These are phyloP conservation scores for Protonemura montana DNA, from an alignment of 2,888 invertebrate species.

Conservation along the genomic window DNA sequence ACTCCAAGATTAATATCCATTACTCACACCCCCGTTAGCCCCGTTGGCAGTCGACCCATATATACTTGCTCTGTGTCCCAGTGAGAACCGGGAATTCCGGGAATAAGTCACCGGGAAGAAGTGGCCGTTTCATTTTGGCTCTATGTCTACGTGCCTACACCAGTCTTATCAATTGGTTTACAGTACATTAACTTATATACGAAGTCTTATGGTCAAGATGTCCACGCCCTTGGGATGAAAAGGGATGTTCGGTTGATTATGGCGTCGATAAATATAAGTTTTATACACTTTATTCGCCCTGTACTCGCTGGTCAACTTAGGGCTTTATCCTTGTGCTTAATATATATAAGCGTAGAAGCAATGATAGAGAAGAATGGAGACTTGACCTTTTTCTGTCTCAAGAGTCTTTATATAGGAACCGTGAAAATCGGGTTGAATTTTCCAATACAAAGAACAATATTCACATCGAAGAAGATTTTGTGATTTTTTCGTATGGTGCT, in stretches of 20 bases:
- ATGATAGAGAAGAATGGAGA: not conserved
- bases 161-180: conserved; percentile 12
- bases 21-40: conserved; percentile 35
- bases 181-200: not conserved
- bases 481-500: too few relatives aligned
- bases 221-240: not conserved
- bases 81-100: conserved; percentile 1
- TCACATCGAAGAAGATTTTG: not conserved
- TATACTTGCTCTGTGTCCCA: conserved; percentile 4
- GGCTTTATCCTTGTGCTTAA: not conserved
- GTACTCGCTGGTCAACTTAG: not conserved
- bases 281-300: not conserved
- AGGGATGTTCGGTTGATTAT: not conserved
- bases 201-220: not conserved
- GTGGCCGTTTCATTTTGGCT: conserved; percentile 12
- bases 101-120: not conserved
- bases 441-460: not conserved
- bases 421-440: not conserved
- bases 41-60: not conserved
- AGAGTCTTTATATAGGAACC: not conserved
- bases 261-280: not conserved
- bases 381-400: not conserved
- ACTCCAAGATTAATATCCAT: conserved; percentile 42
- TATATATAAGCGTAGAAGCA: not conserved
- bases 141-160: not conserved